Evolutionary conservation across 2,113 vertebrate genomes (phyloP), one percentile per base, ranked within the genome.

Genomic region (Ornithorhynchus anatinus): DNA sequence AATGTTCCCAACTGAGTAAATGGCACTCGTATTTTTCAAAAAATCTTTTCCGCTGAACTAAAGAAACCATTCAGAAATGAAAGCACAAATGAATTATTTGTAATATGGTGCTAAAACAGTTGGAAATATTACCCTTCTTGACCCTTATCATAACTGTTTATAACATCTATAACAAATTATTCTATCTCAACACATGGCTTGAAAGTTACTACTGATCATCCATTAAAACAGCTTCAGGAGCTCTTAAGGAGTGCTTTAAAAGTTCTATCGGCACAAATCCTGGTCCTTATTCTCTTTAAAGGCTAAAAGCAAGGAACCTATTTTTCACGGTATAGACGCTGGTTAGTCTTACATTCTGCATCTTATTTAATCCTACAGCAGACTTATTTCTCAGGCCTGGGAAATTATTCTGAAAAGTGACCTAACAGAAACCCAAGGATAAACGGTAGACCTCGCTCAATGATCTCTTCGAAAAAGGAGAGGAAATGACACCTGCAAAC

Each of bases 281-380:
- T 93, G 92, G 92, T 90, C 92, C 91, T 92, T 89, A 93, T 90
- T 91, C 89, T 91, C 80, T 88, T 89, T 84, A 80, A 79, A 88
- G 90, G 90, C 89, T 86, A 39, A 92, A 92, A 92, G 86, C 80
- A 92, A 90, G 89, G 89, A 90, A 88, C 71, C 88, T 68, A 64
- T 75, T 84, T 79, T 88, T 91, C 88, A 88, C 69, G n/a, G 77
- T 88, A 82, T 45, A 86, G 86, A 86, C 82, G 85, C 87, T 84
- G 87, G 58, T 85, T 84, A 90, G 86, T 88, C 82, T 81, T 84
- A 72, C 84, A 75, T 87, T 84, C 85, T 87, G 86, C 86, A 87
- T 83, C 86, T 84, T 85, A 81, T 93, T 90, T 88, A 89, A 90
- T 90, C 83, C 69, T 86, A 89, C 84, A 78, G 69, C 75, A 90